phyloP scores from a whole-genome alignment of 2,797 vertebrate species.

The Sebastes hubbsi region DNA sequence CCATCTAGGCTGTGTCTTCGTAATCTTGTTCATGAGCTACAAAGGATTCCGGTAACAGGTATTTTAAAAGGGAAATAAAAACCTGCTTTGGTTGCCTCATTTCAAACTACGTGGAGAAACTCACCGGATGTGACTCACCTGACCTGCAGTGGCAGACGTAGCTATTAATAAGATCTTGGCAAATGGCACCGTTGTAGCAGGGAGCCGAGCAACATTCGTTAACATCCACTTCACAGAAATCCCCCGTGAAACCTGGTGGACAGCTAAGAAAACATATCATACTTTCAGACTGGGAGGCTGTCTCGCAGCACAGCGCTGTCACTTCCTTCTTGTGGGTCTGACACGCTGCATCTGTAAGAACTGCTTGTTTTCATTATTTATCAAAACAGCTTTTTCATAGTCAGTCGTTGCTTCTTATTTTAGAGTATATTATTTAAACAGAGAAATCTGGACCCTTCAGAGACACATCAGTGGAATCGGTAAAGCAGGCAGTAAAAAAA shows the following conservation, averaged over 20 bases:
- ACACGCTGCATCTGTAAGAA: conserved; percentile 24
- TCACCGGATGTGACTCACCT: conserved; percentile 81
- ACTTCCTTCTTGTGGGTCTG: conserved; percentile 28
- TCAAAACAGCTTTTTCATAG: conserved; percentile 9
- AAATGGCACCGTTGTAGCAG: conserved; percentile 84
- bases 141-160: conserved; percentile 89
- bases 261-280: conserved; percentile 81
- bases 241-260: conserved; percentile 86
- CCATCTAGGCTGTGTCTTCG: conserved; percentile 24
- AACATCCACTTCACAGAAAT: conserved; percentile 89
- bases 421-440: neutral
- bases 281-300: conserved; percentile 25
- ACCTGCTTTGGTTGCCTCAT: conserved; percentile 10
- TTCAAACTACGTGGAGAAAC: conserved; percentile 49
- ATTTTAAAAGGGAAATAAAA: neutral
- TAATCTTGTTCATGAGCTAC: conserved; percentile 23
- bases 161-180: conserved; percentile 87
- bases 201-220: conserved; percentile 89
- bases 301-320: conserved; percentile 34
- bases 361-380: conserved; percentile 28
- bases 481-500: neutral
- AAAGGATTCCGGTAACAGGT: conserved; percentile 20
- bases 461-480: neutral
- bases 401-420: conserved; percentile 3
- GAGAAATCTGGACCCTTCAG: neutral